Conservation (phyloP, 64 coral and sea anemone species). For the Montipora capricornis region DNA sequence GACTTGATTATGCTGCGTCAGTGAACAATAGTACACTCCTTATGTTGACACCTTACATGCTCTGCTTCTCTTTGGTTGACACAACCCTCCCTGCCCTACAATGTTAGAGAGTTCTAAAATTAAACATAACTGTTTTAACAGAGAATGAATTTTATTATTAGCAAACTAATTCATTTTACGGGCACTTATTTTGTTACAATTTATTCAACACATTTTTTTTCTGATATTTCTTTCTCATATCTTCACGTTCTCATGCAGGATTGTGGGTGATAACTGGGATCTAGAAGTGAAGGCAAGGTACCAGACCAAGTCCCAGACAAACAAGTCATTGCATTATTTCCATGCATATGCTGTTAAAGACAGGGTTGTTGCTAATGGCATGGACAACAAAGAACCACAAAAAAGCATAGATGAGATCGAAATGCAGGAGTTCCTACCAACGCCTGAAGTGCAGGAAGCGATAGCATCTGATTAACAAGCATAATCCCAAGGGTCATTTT, state of each 20-base stretch:
- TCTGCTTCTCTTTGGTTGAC: constrained; percentile 12
- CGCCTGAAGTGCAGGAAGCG: constrained; percentile 35
- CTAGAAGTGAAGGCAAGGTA: constrained; percentile 1
- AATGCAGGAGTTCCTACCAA: constrained; percentile 63
- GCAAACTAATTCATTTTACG: constrained; percentile 13
- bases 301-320: constrained; percentile 1
- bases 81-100: constrained; percentile 9
- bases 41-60: constrained; percentile 8
- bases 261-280: constrained; percentile 49
- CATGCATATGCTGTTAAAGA: constrained; percentile 67
- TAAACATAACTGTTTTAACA: constrained; percentile 1
- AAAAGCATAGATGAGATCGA: constrained; percentile 47
- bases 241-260: neutral
- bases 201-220: neutral
- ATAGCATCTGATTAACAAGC: constrained; percentile 18
- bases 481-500: constrained; percentile 47
- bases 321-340: constrained; percentile 60
- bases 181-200: neutral
- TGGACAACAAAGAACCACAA: constrained; percentile 19
- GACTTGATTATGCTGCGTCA: constrained; percentile 5
- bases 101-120: constrained; percentile 14
- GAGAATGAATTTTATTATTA: constrained; percentile 15
- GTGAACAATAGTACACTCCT: constrained; percentile 12
- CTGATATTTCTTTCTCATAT: neutral
- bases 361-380: constrained; percentile 9